Evolutionary conservation across 1,140 invertebrate species (phyloP).

Genomic region (Coenobita brevimanus): DNA sequence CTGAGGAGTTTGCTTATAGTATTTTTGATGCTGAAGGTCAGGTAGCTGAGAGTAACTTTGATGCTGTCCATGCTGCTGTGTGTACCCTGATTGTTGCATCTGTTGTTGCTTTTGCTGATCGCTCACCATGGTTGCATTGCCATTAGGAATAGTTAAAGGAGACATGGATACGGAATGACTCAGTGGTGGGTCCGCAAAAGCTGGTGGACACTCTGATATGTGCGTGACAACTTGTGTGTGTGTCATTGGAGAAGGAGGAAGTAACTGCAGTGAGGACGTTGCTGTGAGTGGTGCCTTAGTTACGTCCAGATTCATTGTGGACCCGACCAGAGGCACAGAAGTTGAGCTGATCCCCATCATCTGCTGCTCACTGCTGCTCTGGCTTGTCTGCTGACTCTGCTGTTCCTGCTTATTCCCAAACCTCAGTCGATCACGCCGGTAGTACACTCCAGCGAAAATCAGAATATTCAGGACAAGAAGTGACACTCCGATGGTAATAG

Average conservation of each 20-base stretch:
- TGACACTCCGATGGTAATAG: conserved; percentile 94
- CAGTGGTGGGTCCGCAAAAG: conserved; percentile 62
- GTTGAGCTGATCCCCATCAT: conserved; percentile 47
- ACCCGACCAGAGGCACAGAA: conserved; percentile 47
- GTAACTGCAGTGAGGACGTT: conserved; percentile 46
- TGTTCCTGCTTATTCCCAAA: conserved; percentile 63
- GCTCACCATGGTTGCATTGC: conserved; percentile 52
- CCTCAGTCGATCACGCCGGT: conserved; percentile 82
- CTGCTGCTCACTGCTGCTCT: conserved; percentile 65
- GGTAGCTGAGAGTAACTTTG: neutral
- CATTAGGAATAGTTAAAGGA: conserved; percentile 64
- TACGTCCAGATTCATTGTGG: conserved; percentile 58
- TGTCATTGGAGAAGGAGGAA: conserved; percentile 46
- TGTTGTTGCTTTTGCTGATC: neutral
- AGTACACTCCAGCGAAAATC: conserved; percentile 95
- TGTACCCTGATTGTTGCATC: neutral
- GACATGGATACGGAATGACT: conserved; percentile 20
- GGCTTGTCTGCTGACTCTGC: conserved; percentile 61
- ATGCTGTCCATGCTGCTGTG: neutral
- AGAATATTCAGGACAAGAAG: conserved; percentile 91
- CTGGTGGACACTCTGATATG: conserved; percentile 68
- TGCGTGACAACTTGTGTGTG: conserved; percentile 65
- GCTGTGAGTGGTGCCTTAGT: conserved; percentile 47
- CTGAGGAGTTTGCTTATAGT: too few relatives aligned
- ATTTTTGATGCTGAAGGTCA: neutral